These are phyloP conservation scores for Montifringilla adamsi DNA, from an alignment of 2,113 vertebrate genomes.

Conservation along the genomic window DNA sequence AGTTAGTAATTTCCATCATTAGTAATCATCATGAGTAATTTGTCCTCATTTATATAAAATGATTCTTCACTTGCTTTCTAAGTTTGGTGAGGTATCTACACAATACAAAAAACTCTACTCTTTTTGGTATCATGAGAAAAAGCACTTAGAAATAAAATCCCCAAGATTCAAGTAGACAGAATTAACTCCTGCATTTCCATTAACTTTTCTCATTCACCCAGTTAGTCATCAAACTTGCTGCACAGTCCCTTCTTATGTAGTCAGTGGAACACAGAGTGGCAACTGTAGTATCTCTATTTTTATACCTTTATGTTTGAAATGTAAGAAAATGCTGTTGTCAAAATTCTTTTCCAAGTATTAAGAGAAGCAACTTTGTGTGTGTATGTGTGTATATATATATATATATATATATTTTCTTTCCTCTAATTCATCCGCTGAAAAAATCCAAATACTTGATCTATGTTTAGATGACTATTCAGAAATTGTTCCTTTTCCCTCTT, in stretches of 20 bases:
- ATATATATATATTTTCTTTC: not conserved
- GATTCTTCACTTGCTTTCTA: not conserved
- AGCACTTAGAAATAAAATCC: not conserved
- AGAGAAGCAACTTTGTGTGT: not conserved
- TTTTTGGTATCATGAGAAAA: not conserved
- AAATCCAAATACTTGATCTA: not conserved
- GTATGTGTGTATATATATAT: too few species aligned
- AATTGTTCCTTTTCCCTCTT: not conserved
- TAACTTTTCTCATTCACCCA: not conserved
- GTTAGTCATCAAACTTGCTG: not conserved
- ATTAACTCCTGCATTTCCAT: not conserved
- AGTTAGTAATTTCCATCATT: not conserved
- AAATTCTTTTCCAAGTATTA: not conserved
- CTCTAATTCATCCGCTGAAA: not conserved
- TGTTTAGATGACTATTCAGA: not conserved
- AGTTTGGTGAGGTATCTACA: not conserved
- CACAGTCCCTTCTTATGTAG: not conserved
- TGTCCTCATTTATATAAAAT: not conserved
- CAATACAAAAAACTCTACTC: not conserved
- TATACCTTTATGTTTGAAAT: not conserved
- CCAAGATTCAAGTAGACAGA: not conserved
- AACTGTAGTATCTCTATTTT: not conserved
- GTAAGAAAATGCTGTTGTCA: not conserved
- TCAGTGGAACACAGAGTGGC: not conserved
- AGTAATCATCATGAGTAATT: not conserved